phyloP scores from a whole-genome alignment of 1,140 invertebrate species.

The Sogatella furcifera region DNA sequence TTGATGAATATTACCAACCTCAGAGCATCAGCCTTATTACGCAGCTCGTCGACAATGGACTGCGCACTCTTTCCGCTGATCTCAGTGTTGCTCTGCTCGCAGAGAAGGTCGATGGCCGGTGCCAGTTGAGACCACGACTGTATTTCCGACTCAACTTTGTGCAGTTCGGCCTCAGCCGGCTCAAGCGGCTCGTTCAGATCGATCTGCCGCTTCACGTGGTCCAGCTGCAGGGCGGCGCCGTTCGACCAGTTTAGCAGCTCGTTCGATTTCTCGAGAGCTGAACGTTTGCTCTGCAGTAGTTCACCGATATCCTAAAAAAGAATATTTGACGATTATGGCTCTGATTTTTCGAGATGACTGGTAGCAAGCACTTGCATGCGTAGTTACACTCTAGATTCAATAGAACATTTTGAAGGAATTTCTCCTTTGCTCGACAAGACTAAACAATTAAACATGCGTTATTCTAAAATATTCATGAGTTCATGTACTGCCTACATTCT shows the following conservation, averaged over 20 bases:
- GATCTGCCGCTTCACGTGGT: conserved; percentile 67
- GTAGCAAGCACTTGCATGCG: too few relatives aligned
- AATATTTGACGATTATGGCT: too few relatives aligned
- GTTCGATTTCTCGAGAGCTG: conserved; percentile 67
- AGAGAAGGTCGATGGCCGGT: conserved; percentile 53
- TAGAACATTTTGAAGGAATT: too few relatives aligned
- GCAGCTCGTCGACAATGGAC: conserved; percentile 42
- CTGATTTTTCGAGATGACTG: too few relatives aligned
- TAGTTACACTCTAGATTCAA: too few relatives aligned
- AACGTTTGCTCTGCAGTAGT: conserved; percentile 61
- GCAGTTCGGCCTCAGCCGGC: conserved; percentile 47
- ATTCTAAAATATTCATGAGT: too few relatives aligned
- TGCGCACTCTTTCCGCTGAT: conserved; percentile 53
- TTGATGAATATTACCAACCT: neutral
- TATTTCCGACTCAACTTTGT: conserved; percentile 33
- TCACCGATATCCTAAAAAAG: conserved; percentile 48
- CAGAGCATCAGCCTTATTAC: conserved; percentile 32
- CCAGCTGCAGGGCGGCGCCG: conserved; percentile 67
- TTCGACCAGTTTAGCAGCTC: conserved; percentile 71
- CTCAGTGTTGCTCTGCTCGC: conserved; percentile 37
- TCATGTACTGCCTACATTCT: too few relatives aligned
- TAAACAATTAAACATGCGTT: too few relatives aligned
- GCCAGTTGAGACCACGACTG: conserved; percentile 57
- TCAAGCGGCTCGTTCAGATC: conserved; percentile 59
- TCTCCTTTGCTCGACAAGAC: too few relatives aligned